Percentiles rank a stretch among this genome's conserved stretches.
Evolutionary conservation across 1,140 invertebrate genomes (phyloP).

Genomic region (Phortica variegata): DNA sequence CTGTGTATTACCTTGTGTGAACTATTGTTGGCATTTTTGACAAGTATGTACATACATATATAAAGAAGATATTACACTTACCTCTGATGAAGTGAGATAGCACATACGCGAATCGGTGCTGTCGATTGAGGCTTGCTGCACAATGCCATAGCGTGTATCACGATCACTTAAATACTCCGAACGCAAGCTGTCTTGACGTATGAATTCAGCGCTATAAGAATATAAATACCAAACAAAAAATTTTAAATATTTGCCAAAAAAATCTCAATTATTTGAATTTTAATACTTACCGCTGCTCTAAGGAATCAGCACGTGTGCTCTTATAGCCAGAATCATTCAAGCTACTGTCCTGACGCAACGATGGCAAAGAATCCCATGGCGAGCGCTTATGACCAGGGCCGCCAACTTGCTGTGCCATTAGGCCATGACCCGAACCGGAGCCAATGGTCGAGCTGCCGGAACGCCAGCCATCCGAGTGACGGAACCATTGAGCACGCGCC

Average conservation of each 20-base stretch:
- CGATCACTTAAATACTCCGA: conserved; percentile 89
- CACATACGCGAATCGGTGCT: conserved; percentile 90
- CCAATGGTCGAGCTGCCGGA: conserved; percentile 73
- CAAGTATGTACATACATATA: too few relatives aligned
- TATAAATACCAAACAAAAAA: neutral
- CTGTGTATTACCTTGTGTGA: too few relatives aligned
- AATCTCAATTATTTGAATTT: neutral
- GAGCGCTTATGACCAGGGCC: conserved; percentile 66
- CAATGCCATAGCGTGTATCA: conserved; percentile 82
- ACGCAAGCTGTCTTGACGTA: conserved; percentile 84
- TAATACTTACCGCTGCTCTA: conserved; percentile 72
- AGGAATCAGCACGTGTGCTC: conserved; percentile 79
- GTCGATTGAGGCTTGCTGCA: conserved; percentile 89
- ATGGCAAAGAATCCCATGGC: conserved; percentile 82
- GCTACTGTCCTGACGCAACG: conserved; percentile 76
- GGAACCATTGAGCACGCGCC: conserved; percentile 80
- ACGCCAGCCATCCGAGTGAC: conserved; percentile 83
- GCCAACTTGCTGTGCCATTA: conserved; percentile 49
- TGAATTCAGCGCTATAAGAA: conserved; percentile 73
- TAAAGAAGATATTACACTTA: too few relatives aligned
- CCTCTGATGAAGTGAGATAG: conserved; percentile 93
- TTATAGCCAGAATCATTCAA: conserved; percentile 83
- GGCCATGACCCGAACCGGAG: conserved; percentile 59
- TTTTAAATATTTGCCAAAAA: conserved; percentile 1
- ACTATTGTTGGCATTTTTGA: too few relatives aligned